phyloP scores from a whole-genome alignment of 35 echinoderm and acorn worm genomes.

The Heliocidaris erythrogramma region DNA sequence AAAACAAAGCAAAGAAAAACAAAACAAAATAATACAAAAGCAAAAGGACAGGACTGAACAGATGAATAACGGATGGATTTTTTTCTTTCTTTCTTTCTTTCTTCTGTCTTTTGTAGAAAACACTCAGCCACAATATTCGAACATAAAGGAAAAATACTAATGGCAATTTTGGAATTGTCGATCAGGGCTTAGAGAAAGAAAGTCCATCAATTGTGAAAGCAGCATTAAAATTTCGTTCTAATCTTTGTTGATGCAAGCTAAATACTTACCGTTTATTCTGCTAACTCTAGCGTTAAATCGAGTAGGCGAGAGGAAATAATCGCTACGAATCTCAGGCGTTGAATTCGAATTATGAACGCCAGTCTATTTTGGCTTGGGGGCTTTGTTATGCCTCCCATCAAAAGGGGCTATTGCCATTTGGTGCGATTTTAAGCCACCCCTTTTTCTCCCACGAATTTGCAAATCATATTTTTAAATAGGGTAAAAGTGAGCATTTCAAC shows the following conservation, averaged over 20 bases:
- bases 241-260: constrained; percentile 11
- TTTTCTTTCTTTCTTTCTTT: neutral
- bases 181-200: neutral
- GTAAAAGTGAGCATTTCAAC: neutral
- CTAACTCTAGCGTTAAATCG: constrained; percentile 16
- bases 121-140: neutral
- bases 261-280: neutral
- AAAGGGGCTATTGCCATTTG: neutral
- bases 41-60: too few species aligned
- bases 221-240: neutral
- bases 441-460: neutral
- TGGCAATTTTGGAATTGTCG: neutral
- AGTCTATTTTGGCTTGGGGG: neutral
- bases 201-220: neutral
- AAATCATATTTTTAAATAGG: neutral
- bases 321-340: neutral
- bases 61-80: neutral
- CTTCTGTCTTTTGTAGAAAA: neutral
- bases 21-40: too few species aligned
- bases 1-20: too few species aligned
- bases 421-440: neutral
- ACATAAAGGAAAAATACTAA: neutral
- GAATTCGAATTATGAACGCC: neutral
- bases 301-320: neutral
- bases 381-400: neutral